Base-by-base conservation (phyloP, 2,113 vertebrate species). In the Lynx canadensis region DNA sequence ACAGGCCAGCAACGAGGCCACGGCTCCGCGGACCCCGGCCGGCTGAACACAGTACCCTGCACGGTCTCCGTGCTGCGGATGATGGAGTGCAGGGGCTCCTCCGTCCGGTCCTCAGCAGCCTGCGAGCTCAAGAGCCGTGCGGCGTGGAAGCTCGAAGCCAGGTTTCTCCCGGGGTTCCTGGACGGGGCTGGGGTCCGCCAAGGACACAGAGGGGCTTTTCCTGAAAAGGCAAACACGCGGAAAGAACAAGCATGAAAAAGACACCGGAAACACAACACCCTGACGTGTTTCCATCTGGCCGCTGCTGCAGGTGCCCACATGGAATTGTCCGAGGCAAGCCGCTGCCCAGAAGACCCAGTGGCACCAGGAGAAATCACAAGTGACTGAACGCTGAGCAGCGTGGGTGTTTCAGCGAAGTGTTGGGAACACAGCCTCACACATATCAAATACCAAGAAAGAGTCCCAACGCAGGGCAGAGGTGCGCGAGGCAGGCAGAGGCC, bases 41-140 rank as follows among this genome's bases (percentile, higher is more conserved):
- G 0, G 73, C 29, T 1, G 6, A 25, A 7, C 38, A 45, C 31
- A n/a, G 66, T 95, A 99, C 99, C 99, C 99, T 99, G 98, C 18
- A 99, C 99, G 0, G 98, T 98, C 98, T 99, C 99, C 0, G 99
- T 99, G 97, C 99, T 98, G 82, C 97, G 99, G 98, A 99, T 99
- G 98, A 99, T 99, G 55, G 96, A 99, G 98, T 99, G 99, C 79
- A 99, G 98, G 15, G 98, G 97, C 93, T 99, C 99, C 1, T 99
- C 99, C 48, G 99, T 97, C 55, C 97, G 98, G 92, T 89, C 99
- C 98, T 99, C 99, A 0, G 98, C 99, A 23, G 99, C 98, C 93
- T 99, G 99, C 0, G 99, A 99, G 98, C 99, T 99, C 98, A 99
- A 99, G 0, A 7, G 45, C 91, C 88, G 98, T 41, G 90, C 93